Evolutionary conservation across 2,888 invertebrate species (phyloP), one percentile per base, ranked within the genome.

Genomic region (Halictus ligatus): DNA sequence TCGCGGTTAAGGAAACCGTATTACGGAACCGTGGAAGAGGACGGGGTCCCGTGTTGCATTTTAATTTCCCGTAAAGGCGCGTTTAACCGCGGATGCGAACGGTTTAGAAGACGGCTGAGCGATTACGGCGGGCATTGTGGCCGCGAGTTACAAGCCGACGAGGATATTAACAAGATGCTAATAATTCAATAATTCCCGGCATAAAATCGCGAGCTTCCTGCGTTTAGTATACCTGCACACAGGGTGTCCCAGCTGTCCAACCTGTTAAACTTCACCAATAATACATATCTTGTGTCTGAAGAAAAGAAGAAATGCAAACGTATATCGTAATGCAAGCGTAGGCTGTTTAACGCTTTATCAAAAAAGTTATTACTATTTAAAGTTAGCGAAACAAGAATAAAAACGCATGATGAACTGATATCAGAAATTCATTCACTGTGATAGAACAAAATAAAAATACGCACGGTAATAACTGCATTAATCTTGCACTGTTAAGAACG

Each of bases 171-270:
- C 73, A 60, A 79, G 82, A 75, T 74, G 79, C 76, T 74, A 80
- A 81, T 86, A 86, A 87, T 87, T 82, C 79, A 82, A 86, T 82
- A 77, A 86, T 77, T 74, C 81, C 21, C 35, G 43, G 67, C 48
- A 48, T 75, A 69, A 81, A 81, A 86, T 86, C 69, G 78, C 43
- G 35, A 48, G 50, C 81, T 81, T 81, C 86, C 86, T 85, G 76
- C 64, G 21, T n/a, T 7, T 3, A n/a, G 25, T 12, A 43, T 2
- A 40, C 46, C 10, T 15, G 58, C 58, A 58, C 58, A 58, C n/a
- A 58, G 58, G 58, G 58, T 58, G 58, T 58, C 58, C 12, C 58
- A n/a, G 54, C 54, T 54, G 21, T 54, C n/a, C n/a, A n/a, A n/a
- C 3, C 54, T 10, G 54, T 0, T 54, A 3, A 21, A 54, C 21